Base-by-base conservation (phyloP, 1,140 invertebrate genomes). In the Tyrophagus putrescentiae region DNA sequence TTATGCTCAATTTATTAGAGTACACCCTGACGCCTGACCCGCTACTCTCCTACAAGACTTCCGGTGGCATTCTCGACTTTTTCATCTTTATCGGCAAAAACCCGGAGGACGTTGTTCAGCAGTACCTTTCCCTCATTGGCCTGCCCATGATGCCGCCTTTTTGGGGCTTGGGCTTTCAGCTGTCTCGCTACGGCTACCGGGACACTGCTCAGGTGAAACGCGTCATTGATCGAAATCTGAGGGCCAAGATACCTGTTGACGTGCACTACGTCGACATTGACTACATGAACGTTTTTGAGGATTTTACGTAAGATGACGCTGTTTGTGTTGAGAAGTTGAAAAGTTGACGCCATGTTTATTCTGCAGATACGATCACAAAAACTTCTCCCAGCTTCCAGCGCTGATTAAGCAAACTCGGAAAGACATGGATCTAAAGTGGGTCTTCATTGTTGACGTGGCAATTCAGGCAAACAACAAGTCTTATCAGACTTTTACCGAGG, bases 261-360 rank as follows among this genome's bases (percentile, higher is more conserved):
- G 75, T 77, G 4, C 86, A 90, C 71, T 91, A 86, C 84, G 87
- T 87, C 66, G 87, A 92, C 72, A 80, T 93, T 62, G 89, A 94
- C 72, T 92, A 93, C 68, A 93, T 93, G 88, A 73, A 83, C n/a
- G 77, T 80, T 45, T 77, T 76, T 56, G 88, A 85, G 68, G 87
- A 89, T 72, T 94, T 94, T 69, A 91, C 87, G 0, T 80, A n/a
- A n/a, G n/a, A n/a, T n/a, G n/a, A n/a, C n/a, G n/a, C n/a, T n/a
- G n/a, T n/a, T n/a, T n/a, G n/a, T n/a, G n/a, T n/a, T n/a, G n/a
- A n/a, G n/a, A n/a, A n/a, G n/a, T n/a, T n/a, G n/a, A n/a, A n/a
- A n/a, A n/a, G n/a, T n/a, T n/a, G n/a, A n/a, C n/a, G n/a, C n/a
- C n/a, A n/a, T n/a, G n/a, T n/a, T n/a, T n/a, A n/a, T n/a, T n/a